A percentile compares a stretch with the other conserved stretches of the same genome.
These are phyloP conservation scores for Cynopterus sphinx DNA, from an alignment of 2,797 vertebrate species.

Conservation along the genomic window DNA sequence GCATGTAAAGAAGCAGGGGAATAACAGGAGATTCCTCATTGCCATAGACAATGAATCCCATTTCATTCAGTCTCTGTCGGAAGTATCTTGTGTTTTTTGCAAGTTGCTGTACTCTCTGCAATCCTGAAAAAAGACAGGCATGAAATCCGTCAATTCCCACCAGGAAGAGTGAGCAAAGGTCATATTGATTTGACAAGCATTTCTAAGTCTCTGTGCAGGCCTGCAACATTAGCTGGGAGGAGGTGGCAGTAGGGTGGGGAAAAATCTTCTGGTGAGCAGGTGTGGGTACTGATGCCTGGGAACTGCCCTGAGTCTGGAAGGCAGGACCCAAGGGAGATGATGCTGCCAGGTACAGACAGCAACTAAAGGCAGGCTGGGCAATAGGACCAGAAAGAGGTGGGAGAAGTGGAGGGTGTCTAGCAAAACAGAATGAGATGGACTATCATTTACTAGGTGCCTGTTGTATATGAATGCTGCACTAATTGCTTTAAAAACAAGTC, in stretches of 20 bases:
- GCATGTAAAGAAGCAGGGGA: slow-evolving; percentile 94
- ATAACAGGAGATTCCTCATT: slow-evolving; percentile 93
- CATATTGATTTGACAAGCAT: neutral
- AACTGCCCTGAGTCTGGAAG: neutral
- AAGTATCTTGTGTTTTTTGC: slow-evolving; percentile 93
- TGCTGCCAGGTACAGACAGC: neutral
- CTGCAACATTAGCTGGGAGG: neutral
- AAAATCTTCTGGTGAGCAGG: neutral
- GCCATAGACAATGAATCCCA: slow-evolving; percentile 97
- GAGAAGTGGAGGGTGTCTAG: neutral
- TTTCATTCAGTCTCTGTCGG: slow-evolving; percentile 89
- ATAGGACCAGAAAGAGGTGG: neutral
- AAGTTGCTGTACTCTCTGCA: slow-evolving; percentile 89
- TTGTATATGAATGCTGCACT: neutral
- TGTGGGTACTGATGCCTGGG: neutral
- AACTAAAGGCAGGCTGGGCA: neutral
- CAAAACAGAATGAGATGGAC: neutral
- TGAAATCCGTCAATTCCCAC: slow-evolving; percentile 57
- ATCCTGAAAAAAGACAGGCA: slow-evolving; percentile 84
- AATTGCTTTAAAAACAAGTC: neutral
- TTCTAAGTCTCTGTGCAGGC: neutral
- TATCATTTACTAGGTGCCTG: neutral
- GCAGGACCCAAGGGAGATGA: neutral
- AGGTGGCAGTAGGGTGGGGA: neutral
- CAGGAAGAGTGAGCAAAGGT: slow-evolving; percentile 17